Evolutionary conservation across 1,140 invertebrate species (phyloP).

Genomic region (Sarcophaga bullata): DNA sequence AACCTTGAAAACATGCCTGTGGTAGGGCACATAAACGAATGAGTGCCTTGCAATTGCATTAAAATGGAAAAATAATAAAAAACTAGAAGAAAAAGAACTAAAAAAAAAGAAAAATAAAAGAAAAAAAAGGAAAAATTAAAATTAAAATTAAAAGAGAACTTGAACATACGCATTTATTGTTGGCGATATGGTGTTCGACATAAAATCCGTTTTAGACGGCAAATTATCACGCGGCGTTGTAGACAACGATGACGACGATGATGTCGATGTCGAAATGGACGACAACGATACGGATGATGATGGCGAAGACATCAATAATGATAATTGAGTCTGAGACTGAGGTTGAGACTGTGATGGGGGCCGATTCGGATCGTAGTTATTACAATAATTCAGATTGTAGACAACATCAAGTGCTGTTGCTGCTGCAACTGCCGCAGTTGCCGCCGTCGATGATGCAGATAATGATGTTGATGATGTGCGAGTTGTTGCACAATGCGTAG

Average conservation of each 20-base stretch:
- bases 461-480: neutral
- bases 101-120: neutral
- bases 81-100: neutral
- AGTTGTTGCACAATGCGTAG: constrained; percentile 7
- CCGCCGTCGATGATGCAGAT: neutral
- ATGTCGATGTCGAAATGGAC: neutral
- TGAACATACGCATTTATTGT: constrained; percentile 31
- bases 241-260: neutral
- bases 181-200: constrained; percentile 30
- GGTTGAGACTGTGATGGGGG: neutral
- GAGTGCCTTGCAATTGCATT: neutral
- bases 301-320: neutral
- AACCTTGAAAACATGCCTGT: neutral
- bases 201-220: constrained; percentile 35
- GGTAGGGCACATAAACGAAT: neutral
- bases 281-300: neutral
- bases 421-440: neutral
- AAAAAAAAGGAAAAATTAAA: neutral
- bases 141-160: neutral
- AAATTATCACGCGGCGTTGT: constrained; percentile 36
- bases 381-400: neutral
- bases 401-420: neutral
- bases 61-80: neutral
- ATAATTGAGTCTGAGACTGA: neutral
- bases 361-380: constrained; percentile 15